phyloP scores from a whole-genome alignment of 2,888 invertebrate genomes.

The Callosobruchus maculatus region DNA sequence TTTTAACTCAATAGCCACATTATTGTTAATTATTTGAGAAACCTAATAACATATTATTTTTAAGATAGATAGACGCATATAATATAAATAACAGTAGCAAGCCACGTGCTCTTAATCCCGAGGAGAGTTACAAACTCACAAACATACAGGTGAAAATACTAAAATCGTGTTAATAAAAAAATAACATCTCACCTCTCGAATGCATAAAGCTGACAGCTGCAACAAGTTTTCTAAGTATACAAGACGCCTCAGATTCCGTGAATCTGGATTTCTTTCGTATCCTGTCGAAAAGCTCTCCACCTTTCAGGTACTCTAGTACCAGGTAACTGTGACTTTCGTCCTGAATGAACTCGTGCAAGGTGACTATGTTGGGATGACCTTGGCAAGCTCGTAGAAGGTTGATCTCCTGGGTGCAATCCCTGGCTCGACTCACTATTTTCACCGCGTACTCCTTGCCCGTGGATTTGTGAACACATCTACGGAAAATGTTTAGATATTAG shows the following conservation, averaged over 20 bases:
- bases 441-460: constrained; percentile 75
- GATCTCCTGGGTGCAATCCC: constrained; percentile 71
- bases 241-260: constrained; percentile 75
- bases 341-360: constrained; percentile 76
- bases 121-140: no score
- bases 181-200: constrained; percentile 48
- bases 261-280: constrained; percentile 65
- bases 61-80: no score
- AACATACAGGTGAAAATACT: no score
- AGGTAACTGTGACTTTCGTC: constrained; percentile 84
- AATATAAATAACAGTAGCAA: no score
- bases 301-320: constrained; percentile 79
- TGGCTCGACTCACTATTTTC: constrained; percentile 72
- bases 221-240: constrained; percentile 77
- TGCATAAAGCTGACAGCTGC: constrained; percentile 85
- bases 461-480: constrained; percentile 61
- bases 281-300: constrained; percentile 75
- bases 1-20: no score
- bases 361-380: constrained; percentile 84
- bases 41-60: no score
- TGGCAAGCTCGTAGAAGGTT: constrained; percentile 78
- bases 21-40: no score
- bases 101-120: no score
- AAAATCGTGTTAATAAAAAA: no score
- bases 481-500: neutral